Base-by-base conservation (phyloP, 2,797 vertebrate genomes). In the Eupleurogrammus muticus region DNA sequence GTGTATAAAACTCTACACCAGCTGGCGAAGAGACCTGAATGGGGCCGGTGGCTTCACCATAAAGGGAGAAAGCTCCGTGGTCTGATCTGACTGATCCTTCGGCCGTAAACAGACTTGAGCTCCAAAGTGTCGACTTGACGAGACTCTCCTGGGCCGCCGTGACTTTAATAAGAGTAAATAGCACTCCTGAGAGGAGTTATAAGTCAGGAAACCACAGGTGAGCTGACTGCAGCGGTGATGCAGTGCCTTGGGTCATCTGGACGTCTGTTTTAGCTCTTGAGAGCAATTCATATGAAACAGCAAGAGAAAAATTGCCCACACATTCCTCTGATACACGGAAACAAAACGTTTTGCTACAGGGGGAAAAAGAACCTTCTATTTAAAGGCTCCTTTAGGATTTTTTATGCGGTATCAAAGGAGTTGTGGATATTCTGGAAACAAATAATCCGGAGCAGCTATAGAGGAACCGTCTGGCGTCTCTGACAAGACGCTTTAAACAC, bases 81-180 rank as follows among this genome's bases (percentile, higher is more conserved):
- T 19, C 60, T 50, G 34, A 28, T 44, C 51, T 28, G 34, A 17
- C 28, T 53, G 54, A 60, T 67, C 44, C 50, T 58, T 24, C 60
- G 32, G 61, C 32, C 8, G 62, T 59, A 75, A 86, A 87, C 74
- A 73, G 50, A 65, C 55, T 80, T 93, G 94, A 93, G 89, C 90
- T 93, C 90, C 88, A 90, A 92, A 87, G 90, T 92, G 93, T 92
- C 79, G 88, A 83, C 56, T 86, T 92, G 86, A 95, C 80, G 83
- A 23, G 65, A 84, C 87, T 93, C 94, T 94, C 91, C 93, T 93
- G 93, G 86, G 85, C 68, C 68, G 72, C 72, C 70, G 84, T 81
- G 88, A 88, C 82, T 90, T 90, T 89, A 88, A 90, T 90, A 89
- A 85, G 90, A 77, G 56, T 70, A 68, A 89, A 93, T 44, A 76